Conservation (phyloP, 2,113 vertebrate species). For the Sceloporus tristichus region DNA sequence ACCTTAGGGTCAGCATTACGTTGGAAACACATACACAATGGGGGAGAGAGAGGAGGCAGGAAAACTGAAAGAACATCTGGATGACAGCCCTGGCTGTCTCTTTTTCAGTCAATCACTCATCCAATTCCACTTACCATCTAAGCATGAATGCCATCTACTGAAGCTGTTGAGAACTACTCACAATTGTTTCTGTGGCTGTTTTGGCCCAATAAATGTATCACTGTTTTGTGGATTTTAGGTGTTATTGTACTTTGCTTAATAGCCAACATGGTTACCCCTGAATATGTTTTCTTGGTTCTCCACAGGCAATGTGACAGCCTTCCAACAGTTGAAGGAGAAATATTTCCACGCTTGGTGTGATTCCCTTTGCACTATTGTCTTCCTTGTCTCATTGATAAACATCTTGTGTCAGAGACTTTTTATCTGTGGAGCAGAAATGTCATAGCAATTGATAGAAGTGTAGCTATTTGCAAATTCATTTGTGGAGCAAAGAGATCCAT, state of each 20-base stretch:
- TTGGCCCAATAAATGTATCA: too few species aligned
- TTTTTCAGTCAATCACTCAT: background rate
- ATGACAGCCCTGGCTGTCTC: background rate
- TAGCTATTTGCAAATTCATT: background rate
- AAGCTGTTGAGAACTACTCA: background rate
- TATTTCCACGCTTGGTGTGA: background rate
- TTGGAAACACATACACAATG: background rate
- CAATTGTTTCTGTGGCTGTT: background rate
- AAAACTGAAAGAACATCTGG: background rate
- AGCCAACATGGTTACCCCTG: too few species aligned
- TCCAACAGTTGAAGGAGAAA: background rate
- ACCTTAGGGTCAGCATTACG: too few species aligned
- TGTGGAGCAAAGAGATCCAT: background rate
- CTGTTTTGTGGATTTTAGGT: too few species aligned
- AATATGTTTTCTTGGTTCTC: background rate
- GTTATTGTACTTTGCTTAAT: too few species aligned
- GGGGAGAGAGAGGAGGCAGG: background rate
- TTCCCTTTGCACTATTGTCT: background rate
- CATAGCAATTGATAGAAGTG: background rate
- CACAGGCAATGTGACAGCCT: background rate
- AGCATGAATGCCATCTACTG: background rate
- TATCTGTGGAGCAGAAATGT: background rate
- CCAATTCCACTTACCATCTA: background rate
- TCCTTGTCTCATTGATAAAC: background rate
- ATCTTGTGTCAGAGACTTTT: background rate